These are phyloP conservation scores for Sussaba pulchella DNA, from an alignment of 2,888 invertebrate species.

Conservation along the genomic window DNA sequence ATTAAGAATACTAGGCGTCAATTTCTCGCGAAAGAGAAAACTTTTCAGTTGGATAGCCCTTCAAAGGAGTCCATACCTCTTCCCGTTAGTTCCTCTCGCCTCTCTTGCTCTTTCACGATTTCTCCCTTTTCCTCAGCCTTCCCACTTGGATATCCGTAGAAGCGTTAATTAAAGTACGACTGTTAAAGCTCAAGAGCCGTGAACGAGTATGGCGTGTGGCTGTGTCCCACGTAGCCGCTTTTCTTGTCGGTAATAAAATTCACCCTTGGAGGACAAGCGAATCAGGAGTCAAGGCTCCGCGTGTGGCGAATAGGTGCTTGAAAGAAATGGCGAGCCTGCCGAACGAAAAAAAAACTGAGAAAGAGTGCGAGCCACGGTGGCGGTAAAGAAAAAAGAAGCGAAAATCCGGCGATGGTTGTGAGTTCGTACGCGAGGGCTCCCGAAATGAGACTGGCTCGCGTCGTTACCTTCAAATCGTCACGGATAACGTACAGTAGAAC, in stretches of 20 bases:
- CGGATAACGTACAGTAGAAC: slow-evolving; percentile 68
- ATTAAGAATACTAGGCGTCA: slow-evolving; percentile 42
- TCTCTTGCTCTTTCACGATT: not conserved
- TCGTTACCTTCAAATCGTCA: slow-evolving; percentile 77
- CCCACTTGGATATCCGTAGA: slow-evolving; percentile 56
- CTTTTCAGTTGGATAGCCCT: slow-evolving; percentile 42
- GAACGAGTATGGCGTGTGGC: slow-evolving; percentile 63
- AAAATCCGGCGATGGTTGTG: slow-evolving; percentile 46
- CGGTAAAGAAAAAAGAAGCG: slow-evolving; percentile 27
- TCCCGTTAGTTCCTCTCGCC: slow-evolving; percentile 11
- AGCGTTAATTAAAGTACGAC: slow-evolving; percentile 81
- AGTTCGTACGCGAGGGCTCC: slow-evolving; percentile 73
- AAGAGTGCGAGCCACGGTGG: slow-evolving; percentile 35
- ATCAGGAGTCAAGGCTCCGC: slow-evolving; percentile 67
- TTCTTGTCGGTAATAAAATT: slow-evolving; percentile 68
- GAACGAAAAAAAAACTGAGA: slow-evolving; percentile 28
- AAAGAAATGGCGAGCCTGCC: slow-evolving; percentile 36
- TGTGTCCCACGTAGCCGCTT: slow-evolving; percentile 63
- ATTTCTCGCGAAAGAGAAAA: slow-evolving; percentile 51
- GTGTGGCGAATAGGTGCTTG: slow-evolving; percentile 59
- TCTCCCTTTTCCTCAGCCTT: slow-evolving; percentile 14
- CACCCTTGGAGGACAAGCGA: slow-evolving; percentile 67
- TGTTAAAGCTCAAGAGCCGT: slow-evolving; percentile 78
- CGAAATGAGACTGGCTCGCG: slow-evolving; percentile 76
- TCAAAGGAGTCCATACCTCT: slow-evolving; percentile 14